Evolutionary conservation across 2,888 invertebrate genomes (phyloP).

Genomic region (Troides helena): DNA sequence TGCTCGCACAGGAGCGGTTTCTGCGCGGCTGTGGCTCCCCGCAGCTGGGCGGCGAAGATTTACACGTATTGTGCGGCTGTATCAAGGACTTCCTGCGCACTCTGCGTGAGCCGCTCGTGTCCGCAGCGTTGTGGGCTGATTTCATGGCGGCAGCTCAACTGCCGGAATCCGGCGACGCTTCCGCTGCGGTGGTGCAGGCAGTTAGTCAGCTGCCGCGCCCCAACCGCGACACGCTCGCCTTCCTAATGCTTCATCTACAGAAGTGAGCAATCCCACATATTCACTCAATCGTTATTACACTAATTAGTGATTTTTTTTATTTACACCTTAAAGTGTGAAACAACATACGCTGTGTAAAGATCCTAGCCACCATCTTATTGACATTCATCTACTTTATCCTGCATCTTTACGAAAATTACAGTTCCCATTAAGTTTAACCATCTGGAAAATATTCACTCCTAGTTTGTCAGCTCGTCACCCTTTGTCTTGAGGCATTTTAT

Average conservation of each 20-base stretch:
- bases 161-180: constrained; percentile 79
- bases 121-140: constrained; percentile 88
- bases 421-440: not conserved
- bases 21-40: constrained; percentile 92
- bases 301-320: too few relatives aligned
- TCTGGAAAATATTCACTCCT: too few relatives aligned
- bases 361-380: too few relatives aligned
- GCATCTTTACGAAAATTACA: too few relatives aligned
- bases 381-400: too few relatives aligned
- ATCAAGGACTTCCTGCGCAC: constrained; percentile 96
- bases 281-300: too few relatives aligned
- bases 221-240: constrained; percentile 97
- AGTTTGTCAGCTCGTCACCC: too few relatives aligned
- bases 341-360: too few relatives aligned
- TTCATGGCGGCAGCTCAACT: constrained; percentile 86
- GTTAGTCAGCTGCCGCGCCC: constrained; percentile 93
- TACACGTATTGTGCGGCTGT: constrained; percentile 95
- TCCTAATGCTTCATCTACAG: constrained; percentile 93
- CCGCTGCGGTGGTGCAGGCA: constrained; percentile 85
- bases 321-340: too few relatives aligned
- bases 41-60: constrained; percentile 85
- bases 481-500: too few relatives aligned
- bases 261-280: constrained; percentile 65
- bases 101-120: constrained; percentile 93
- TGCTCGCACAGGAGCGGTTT: constrained; percentile 85